Evolutionary conservation across 2,797 vertebrate genomes (phyloP), one percentile per base, ranked within the genome.

Genomic region (Scyliorhinus canicula): DNA sequence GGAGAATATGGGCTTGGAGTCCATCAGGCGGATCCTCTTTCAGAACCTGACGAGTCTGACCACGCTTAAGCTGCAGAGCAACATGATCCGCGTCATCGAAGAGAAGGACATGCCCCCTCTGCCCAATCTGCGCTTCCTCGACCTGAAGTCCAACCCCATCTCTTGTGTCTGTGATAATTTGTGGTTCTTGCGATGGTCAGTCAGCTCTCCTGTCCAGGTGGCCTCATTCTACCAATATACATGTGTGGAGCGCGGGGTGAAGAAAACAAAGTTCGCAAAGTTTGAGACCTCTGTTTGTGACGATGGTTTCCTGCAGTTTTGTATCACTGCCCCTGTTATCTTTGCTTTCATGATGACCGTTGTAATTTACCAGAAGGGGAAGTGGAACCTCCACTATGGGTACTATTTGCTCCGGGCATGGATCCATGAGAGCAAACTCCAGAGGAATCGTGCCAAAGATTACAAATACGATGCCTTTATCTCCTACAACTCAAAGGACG

Each of bases 401-500:
- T 91, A 91, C 24, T 65, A 91, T 21, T 24, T 91, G n/a, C 60
- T 91, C 57, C 88, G 57, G 4, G 88, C 88, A 8, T 91, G 88
- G 88, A 65, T 91, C 1, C 88, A 63, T 0, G 57, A 91, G 40
- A 65, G 24, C 3, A n/a, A 91, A 44, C 57, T 91, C 6, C 35
- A 24, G 19, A 65, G n/a, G n/a, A 40, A 24, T 7, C 7, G 24
- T 21, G 12, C n/a, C 3, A 40, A 11, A 16, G 21, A 14, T 19
- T 63, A 91, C 88, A 24, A 44, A 85, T 95, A 95, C 11, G 95
- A 95, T n/a, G 93, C 93, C 35, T 95, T 95, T 31, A 74, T 95
- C 2, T 95, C 93, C 35, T 95, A 95, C 93, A 95, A 95, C 69
- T 95, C 95, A 1, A 82, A 95, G 12, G 95, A 95, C n/a, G 95